These are phyloP conservation scores for Amphipoea oculea DNA, from an alignment of 2,888 invertebrate genomes.

Conservation along the genomic window DNA sequence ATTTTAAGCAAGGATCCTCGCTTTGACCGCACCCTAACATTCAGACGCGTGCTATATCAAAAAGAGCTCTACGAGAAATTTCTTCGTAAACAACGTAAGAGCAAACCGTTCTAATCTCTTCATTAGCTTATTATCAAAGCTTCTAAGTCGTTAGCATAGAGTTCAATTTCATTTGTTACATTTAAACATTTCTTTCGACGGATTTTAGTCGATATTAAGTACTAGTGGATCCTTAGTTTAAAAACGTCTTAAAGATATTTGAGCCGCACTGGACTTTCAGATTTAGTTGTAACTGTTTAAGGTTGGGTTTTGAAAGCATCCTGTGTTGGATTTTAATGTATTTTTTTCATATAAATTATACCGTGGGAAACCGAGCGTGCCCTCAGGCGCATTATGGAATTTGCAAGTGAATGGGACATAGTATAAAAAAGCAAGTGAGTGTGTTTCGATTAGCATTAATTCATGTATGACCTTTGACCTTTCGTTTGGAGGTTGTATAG, in stretches of 20 bases:
- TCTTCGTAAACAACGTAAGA: slow-evolving; percentile 75
- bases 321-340: slow-evolving; percentile 45
- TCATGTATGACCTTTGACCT: slow-evolving; percentile 61
- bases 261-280: slow-evolving; percentile 10
- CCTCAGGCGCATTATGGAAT: slow-evolving; percentile 91
- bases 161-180: slow-evolving; percentile 67
- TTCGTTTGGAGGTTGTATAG: slow-evolving; percentile 40
- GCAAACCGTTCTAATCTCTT: slow-evolving; percentile 78
- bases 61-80: slow-evolving; percentile 75
- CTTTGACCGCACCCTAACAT: slow-evolving; percentile 39
- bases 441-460: slow-evolving; percentile 76
- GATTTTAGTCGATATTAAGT: slow-evolving; percentile 71
- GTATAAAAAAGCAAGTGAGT: slow-evolving; percentile 71
- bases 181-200: slow-evolving; percentile 71
- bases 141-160: slow-evolving; percentile 67
- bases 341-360: slow-evolving; percentile 74
- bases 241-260: slow-evolving; percentile 36
- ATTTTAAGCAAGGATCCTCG: not conserved
- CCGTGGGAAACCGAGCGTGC: slow-evolving; percentile 91
- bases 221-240: slow-evolving; percentile 56
- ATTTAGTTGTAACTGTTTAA: not conserved
- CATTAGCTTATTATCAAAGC: slow-evolving; percentile 71
- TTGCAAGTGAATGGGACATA: slow-evolving; percentile 81
- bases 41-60: slow-evolving; percentile 78
- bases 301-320: slow-evolving; percentile 13